These are phyloP conservation scores for Pandemis cinnamomeana DNA, from an alignment of 2,888 invertebrate genomes.

Conservation along the genomic window DNA sequence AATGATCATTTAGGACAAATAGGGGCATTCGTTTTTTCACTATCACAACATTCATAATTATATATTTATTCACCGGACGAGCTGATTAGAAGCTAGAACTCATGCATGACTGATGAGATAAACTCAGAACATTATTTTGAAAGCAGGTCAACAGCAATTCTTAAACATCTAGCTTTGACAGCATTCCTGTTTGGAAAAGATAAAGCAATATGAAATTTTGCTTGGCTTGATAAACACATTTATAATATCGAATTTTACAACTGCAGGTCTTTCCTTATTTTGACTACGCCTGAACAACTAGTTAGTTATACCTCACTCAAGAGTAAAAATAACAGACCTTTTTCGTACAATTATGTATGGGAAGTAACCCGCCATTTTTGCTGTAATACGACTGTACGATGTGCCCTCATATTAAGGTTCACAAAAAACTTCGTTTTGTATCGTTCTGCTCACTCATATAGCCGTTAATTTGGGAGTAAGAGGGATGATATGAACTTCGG, in stretches of 20 bases:
- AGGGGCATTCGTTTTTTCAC: background rate
- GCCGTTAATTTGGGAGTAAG: no score
- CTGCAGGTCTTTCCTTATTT: background rate
- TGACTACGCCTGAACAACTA: background rate
- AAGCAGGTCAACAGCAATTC: background rate
- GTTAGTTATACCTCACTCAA: no score
- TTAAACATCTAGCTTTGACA: background rate
- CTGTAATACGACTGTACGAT: no score
- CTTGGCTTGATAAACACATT: background rate
- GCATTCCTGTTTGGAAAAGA: background rate
- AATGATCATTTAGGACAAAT: background rate
- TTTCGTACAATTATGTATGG: no score
- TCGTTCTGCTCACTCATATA: no score
- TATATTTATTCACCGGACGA: background rate
- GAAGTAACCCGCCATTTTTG: no score
- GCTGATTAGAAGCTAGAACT: background rate
- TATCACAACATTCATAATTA: slow-evolving; percentile 13
- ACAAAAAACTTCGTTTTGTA: background rate
- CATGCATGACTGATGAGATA: background rate
- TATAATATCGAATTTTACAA: background rate
- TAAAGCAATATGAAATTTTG: background rate
- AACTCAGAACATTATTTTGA: background rate
- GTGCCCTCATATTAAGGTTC: no score
- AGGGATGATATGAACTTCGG: no score
- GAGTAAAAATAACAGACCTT: no score